Conservation (phyloP, 2,113 vertebrate genomes). For the Cygnus atratus region DNA sequence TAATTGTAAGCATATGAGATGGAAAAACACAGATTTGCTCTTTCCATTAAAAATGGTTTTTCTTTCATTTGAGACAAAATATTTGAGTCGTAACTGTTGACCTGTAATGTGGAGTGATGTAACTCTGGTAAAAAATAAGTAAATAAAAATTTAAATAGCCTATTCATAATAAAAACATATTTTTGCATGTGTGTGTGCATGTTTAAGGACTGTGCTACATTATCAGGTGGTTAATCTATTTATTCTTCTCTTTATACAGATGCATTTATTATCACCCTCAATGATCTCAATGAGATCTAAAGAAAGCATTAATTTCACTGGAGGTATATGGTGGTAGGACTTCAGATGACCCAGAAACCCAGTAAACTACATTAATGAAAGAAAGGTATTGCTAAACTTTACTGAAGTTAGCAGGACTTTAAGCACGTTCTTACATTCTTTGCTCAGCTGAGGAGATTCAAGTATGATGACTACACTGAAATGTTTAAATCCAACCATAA, state of each 20-base stretch:
- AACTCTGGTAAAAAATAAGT: neutral
- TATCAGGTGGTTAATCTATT: neutral
- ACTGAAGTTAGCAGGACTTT: neutral
- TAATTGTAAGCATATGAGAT: constrained; percentile 29
- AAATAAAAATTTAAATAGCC: no score
- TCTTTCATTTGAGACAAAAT: neutral
- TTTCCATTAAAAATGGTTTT: neutral
- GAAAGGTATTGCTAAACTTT: neutral
- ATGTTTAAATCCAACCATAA: neutral
- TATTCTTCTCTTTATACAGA: neutral
- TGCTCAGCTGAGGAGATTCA: neutral
- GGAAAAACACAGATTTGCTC: neutral
- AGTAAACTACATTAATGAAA: neutral
- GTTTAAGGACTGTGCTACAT: neutral
- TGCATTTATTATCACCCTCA: neutral
- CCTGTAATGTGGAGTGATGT: neutral
- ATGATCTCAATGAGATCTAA: neutral
- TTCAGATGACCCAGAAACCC: neutral
- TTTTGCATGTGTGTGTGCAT: no score
- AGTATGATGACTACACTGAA: neutral
- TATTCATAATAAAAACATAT: no score
- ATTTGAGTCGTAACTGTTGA: neutral
- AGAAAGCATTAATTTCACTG: neutral
- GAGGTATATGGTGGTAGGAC: rapidly evolving
- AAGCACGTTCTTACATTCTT: neutral